Percentiles rank a stretch among this genome's conserved stretches.
phyloP scores from a whole-genome alignment of 2,888 invertebrate genomes.

The Resseliella maxima region DNA sequence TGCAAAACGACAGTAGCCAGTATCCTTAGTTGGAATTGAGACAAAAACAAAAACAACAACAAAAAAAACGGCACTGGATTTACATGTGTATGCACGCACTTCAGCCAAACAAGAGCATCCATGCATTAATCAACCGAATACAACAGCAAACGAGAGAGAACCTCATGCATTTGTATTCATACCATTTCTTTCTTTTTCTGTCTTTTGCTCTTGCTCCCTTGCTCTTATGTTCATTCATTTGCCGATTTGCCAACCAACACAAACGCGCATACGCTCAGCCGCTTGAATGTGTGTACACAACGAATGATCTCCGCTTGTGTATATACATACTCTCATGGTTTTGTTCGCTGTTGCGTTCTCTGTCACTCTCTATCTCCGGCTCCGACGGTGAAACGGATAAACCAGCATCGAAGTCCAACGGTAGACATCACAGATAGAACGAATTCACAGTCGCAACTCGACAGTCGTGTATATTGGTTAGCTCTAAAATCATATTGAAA shows the following conservation, averaged over 20 bases:
- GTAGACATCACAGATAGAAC: slow-evolving; percentile 34
- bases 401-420: slow-evolving; percentile 38
- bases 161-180: not conserved
- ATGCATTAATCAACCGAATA: slow-evolving; percentile 36
- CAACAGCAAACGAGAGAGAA: not conserved
- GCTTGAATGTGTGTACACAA: not conserved
- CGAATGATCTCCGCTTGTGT: not conserved
- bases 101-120: slow-evolving; percentile 29
- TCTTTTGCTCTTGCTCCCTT: not conserved
- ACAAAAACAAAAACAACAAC: not conserved
- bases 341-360: not conserved
- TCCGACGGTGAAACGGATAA: slow-evolving; percentile 7
- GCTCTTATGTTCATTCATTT: not conserved
- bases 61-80: slow-evolving; percentile 24
- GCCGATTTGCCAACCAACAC: slow-evolving; percentile 15
- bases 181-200: not conserved
- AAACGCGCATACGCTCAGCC: not conserved
- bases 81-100: slow-evolving; percentile 50
- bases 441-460: slow-evolving; percentile 42
- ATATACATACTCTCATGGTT: not conserved
- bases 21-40: not conserved
- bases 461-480: slow-evolving; percentile 29
- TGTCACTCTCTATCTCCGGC: not conserved
- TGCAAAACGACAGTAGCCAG: not conserved
- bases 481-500: not conserved